Conservation (phyloP, 2,797 vertebrate genomes). For the Numenius phaeopus region DNA sequence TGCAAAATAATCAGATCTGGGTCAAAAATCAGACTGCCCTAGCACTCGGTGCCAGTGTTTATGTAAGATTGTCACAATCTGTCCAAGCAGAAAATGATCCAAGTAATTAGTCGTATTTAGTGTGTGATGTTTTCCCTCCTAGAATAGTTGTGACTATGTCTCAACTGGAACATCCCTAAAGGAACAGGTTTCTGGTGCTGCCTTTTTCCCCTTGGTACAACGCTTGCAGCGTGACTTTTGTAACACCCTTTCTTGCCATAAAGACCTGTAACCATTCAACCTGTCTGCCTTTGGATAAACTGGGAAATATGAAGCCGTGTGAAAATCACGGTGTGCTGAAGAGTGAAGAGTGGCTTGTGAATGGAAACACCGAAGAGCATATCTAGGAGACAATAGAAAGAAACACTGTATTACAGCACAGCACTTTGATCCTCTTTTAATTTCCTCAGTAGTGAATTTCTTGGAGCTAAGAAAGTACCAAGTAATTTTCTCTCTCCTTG, state of each 20-base stretch:
- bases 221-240: neutral
- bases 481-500: neutral
- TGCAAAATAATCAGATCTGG: slow-evolving; percentile 14
- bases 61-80: neutral
- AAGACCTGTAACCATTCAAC: neutral
- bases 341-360: neutral
- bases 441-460: neutral
- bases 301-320: neutral
- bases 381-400: neutral
- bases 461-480: neutral
- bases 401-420: neutral
- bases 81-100: neutral
- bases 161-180: neutral
- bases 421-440: neutral
- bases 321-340: neutral
- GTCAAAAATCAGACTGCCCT: slow-evolving; percentile 18
- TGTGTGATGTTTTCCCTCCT: neutral
- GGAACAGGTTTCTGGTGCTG: neutral
- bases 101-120: neutral
- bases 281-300: neutral
- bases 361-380: neutral
- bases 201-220: neutral
- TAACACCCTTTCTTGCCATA: neutral
- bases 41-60: neutral
- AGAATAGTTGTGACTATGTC: neutral